Percentiles rank a stretch among this genome's conserved stretches.
Evolutionary conservation across 2,888 invertebrate species (phyloP).

Genomic region (Xylota segnis): DNA sequence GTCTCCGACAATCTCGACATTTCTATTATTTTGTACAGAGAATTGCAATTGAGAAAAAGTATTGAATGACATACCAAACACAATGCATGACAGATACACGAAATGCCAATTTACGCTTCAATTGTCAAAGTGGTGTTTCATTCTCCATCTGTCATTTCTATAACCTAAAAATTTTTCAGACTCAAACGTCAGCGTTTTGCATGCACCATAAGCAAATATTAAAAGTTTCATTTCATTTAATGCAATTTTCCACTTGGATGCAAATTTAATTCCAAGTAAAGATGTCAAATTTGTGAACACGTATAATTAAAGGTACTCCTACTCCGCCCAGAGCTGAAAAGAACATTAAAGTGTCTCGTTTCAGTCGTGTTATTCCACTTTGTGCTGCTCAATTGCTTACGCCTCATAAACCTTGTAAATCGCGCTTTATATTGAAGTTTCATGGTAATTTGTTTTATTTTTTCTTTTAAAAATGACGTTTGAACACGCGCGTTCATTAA

Average conservation of each 20-base stretch:
- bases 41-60: background rate
- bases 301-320: slow-evolving; percentile 19
- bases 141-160: background rate
- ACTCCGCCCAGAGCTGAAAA: background rate
- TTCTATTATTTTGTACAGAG: slow-evolving; percentile 5
- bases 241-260: slow-evolving; percentile 46
- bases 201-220: background rate
- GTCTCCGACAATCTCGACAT: slow-evolving; percentile 22
- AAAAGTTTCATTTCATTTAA: background rate
- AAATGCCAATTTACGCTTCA: slow-evolving; percentile 40
- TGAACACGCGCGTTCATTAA: slow-evolving; percentile 57
- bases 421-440: slow-evolving; percentile 45
- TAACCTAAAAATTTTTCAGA: slow-evolving; percentile 6
- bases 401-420: slow-evolving; percentile 69
- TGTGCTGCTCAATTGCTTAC: slow-evolving; percentile 56
- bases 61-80: slow-evolving; percentile 11
- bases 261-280: slow-evolving; percentile 33
- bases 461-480: slow-evolving; percentile 30
- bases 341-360: slow-evolving; percentile 47
- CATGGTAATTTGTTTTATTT: slow-evolving; percentile 35
- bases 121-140: slow-evolving; percentile 43
- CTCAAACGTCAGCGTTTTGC: background rate
- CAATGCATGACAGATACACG: slow-evolving; percentile 39
- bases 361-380: slow-evolving; percentile 25
- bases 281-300: slow-evolving; percentile 57